Evolutionary conservation across 37 sponge, comb jelly and placozoan genomes (phyloP), one percentile per base, ranked within the genome.

Genomic region (Bolinopsis microptera): DNA sequence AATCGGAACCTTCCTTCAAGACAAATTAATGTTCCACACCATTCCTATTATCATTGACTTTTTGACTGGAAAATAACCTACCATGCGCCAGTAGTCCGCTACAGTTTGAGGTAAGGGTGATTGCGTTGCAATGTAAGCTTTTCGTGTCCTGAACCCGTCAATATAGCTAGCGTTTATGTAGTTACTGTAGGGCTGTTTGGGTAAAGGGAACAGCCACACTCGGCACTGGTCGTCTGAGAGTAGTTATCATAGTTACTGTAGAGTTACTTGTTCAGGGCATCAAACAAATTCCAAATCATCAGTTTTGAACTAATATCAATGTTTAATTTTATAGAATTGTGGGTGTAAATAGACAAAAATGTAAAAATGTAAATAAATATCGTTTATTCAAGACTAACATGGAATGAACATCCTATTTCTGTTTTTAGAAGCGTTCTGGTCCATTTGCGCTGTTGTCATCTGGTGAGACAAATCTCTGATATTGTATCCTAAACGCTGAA

Each of bases 21-120:
- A n/a, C n/a, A n/a, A n/a, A n/a, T n/a, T n/a, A n/a, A n/a, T n/a
- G n/a, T n/a, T n/a, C n/a, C n/a, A n/a, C n/a, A n/a, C n/a, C n/a
- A n/a, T n/a, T n/a, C n/a, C n/a, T n/a, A n/a, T n/a, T n/a, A n/a
- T n/a, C n/a, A n/a, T n/a, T n/a, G 13, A 48, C 5, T 48, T 18
- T 13, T 48, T 48, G 9, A 48, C 13, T 48, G 61, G 13, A 48
- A 48, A 48, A 48, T 48, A 48, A 83, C 74, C 25, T 26, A 70
- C 82, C 82, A 80, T 80, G 16, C 82, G 35, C 82, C 82, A 80
- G 82, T 36, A 80, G 38, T 80, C 82, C 9, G 82, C 82, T 30
- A 80, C 37, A 16, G 82, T 80, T 36, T 80, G 38, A 13, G 82
- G 34, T 8, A 80, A 36, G 9, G 82, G 82, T 1, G 37, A 34